Conservation (phyloP, 53 echinoderm and acorn worm species). For the Patiria pectinifera region DNA sequence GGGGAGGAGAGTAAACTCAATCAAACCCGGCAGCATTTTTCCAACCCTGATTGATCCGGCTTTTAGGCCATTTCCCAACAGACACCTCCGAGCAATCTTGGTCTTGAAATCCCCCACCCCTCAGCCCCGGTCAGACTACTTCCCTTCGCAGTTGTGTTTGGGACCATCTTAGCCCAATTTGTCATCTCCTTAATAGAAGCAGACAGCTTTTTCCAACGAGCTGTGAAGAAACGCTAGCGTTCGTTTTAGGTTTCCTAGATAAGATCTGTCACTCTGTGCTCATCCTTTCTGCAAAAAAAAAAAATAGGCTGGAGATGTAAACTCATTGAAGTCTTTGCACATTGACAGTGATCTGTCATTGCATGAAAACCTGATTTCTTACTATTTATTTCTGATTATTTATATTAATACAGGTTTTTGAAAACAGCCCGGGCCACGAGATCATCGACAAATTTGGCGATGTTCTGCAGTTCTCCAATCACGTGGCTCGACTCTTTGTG, state of each 20-base stretch:
- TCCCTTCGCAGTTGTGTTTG: not conserved
- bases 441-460: slow-evolving; percentile 98
- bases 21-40: not conserved
- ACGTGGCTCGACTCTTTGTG: slow-evolving; percentile 92
- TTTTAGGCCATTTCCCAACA: slow-evolving; percentile 13
- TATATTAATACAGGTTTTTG: slow-evolving; percentile 80
- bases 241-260: slow-evolving; percentile 5
- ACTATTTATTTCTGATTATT: not conserved
- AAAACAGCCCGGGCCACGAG: slow-evolving; percentile 83
- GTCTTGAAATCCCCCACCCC: not conserved
- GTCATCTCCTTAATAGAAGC: slow-evolving; percentile 18
- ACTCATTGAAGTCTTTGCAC: too few species aligned
- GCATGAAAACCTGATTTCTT: not conserved
- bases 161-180: slow-evolving; percentile 42
- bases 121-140: not conserved
- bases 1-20: not conserved
- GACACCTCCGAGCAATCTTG: not conserved
- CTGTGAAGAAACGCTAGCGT: slow-evolving; percentile 6
- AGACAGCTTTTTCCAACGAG: not conserved
- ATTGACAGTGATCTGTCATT: not conserved
- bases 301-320: too few species aligned
- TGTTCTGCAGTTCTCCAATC: slow-evolving; percentile 94
- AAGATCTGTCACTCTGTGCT: not conserved
- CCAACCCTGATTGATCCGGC: not conserved
- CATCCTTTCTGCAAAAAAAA: not conserved